Conservation (phyloP, 35 echinoderm and acorn worm genomes). For the Acanthaster planci region DNA sequence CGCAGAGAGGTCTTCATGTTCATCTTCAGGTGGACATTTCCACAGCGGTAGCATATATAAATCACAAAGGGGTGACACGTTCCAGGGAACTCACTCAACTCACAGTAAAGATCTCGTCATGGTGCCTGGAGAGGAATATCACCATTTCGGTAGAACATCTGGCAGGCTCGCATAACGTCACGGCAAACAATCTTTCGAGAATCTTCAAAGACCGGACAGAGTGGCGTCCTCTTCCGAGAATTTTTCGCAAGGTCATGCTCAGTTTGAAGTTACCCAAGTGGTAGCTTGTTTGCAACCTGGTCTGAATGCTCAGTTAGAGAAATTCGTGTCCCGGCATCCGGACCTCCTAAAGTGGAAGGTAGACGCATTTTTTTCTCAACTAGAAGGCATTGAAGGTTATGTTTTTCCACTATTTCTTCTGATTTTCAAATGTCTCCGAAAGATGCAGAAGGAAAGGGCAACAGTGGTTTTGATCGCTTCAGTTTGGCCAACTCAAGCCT, state of each 20-base stretch:
- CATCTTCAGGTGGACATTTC: too few relatives aligned
- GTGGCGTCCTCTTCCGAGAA: background rate
- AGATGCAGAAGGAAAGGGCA: slow-evolving; percentile 33
- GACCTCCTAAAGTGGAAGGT: slow-evolving; percentile 16
- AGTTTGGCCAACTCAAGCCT: slow-evolving; percentile 46
- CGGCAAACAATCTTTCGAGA: slow-evolving; percentile 34
- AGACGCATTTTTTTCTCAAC: too few relatives aligned
- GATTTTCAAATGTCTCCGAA: slow-evolving; percentile 12
- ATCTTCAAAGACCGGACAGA: slow-evolving; percentile 20
- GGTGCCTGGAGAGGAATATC: background rate
- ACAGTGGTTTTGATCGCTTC: slow-evolving; percentile 31
- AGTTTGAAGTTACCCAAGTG: background rate
- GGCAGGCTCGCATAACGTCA: slow-evolving; percentile 23
- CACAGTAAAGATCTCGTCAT: background rate
- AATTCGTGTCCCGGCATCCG: slow-evolving; percentile 31
- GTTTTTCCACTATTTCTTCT: slow-evolving; percentile 51
- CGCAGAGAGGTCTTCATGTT: too few relatives aligned
- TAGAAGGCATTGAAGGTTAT: background rate
- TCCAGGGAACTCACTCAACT: too few relatives aligned
- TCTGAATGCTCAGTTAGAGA: background rate
- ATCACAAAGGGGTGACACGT: too few relatives aligned
- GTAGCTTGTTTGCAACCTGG: slow-evolving; percentile 35
- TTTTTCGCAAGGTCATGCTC: background rate
- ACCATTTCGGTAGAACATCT: background rate
- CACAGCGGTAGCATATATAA: too few relatives aligned